Evolutionary conservation across 92 coral and sea anemone species (phyloP), one percentile per base, ranked within the genome.

Genomic region (Zoanthus sociatus): DNA sequence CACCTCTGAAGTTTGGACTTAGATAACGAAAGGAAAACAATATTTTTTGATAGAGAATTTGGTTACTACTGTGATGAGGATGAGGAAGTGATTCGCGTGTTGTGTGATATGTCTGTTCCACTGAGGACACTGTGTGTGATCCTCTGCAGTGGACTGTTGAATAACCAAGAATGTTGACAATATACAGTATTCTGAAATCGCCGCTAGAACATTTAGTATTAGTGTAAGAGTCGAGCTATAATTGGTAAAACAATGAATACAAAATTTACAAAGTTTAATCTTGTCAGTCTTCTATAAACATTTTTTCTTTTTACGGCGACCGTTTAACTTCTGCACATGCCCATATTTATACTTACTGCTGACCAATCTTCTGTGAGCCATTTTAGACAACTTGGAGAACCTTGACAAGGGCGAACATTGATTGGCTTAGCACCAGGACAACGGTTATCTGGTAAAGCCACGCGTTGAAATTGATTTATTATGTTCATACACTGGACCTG

Each of bases 401-500:
- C 81, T 67, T 87, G 90, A 69, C 99, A 97, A 33, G 55, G 33
- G 58, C 95, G 87, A 89, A 88, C 92, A 45, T 51, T 68, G 15
- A 10, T 89, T 9, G 94, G 94, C 61, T 97, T 97, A 53, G 87
- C 48, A 75, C 89, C 96, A 68, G 92, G 71, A 86, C 99, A 97
- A 76, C 78, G 90, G 8, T 90, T 76, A 78, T 97, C 99, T 31
- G 98, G 87, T 78, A 97, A 90, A 90, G 90, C 93, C 58, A 26
- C 81, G 9, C 84, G 77, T 44, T 91, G 94, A 26, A 96, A 93
- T 30, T 95, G 93, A 32, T 78, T 82, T 12, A 91, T 84, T 31
- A 88, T 91, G 64, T 92, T 92, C 81, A 92, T 93, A 71, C 99
- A 97, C 73, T 95, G 98, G 66, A 97, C 97, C 9, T 95, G 93